Conservation (phyloP, 2,113 vertebrate species). For the Microtus richardsoni region DNA sequence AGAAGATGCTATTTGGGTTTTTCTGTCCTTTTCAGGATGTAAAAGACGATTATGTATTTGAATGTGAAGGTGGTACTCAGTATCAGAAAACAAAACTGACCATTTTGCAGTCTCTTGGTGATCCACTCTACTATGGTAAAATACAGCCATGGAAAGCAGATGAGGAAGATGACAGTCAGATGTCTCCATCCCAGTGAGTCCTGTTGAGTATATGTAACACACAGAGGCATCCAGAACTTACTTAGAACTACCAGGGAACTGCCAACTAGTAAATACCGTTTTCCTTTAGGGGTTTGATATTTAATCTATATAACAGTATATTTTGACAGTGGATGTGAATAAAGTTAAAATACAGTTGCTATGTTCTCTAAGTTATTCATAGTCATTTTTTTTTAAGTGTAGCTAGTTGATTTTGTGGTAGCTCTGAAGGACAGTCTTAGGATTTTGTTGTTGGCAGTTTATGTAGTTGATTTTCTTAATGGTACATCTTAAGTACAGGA, state of each 20-base stretch:
- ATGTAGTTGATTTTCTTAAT: not conserved
- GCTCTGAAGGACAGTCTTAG: not conserved
- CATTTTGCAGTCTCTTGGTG: conserved; percentile 95
- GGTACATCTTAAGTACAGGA: not conserved
- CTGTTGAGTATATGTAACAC: not conserved
- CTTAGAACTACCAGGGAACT: not conserved
- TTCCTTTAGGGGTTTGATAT: not conserved
- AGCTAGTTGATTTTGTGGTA: not conserved
- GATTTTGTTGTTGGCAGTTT: not conserved
- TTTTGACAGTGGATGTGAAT: conserved; percentile 9
- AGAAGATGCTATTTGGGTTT: conserved; percentile 33
- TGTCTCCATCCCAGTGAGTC: conserved; percentile 95
- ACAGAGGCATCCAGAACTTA: not conserved
- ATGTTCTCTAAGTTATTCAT: not conserved
- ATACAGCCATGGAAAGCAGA: conserved; percentile 95
- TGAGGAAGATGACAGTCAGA: conserved; percentile 89
- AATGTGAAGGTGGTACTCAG: conserved; percentile 95
- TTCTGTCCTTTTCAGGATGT: conserved; percentile 89
- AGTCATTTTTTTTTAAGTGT: not conserved
- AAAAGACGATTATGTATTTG: conserved; percentile 97
- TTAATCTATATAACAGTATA: not conserved
- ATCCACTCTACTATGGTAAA: conserved; percentile 97
- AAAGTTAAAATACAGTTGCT: conserved; percentile 12
- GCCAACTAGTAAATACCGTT: not conserved
- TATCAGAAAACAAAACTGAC: conserved; percentile 96